Base-by-base conservation (phyloP, 2,113 vertebrate genomes). In the Elgaria multicarinata region DNA sequence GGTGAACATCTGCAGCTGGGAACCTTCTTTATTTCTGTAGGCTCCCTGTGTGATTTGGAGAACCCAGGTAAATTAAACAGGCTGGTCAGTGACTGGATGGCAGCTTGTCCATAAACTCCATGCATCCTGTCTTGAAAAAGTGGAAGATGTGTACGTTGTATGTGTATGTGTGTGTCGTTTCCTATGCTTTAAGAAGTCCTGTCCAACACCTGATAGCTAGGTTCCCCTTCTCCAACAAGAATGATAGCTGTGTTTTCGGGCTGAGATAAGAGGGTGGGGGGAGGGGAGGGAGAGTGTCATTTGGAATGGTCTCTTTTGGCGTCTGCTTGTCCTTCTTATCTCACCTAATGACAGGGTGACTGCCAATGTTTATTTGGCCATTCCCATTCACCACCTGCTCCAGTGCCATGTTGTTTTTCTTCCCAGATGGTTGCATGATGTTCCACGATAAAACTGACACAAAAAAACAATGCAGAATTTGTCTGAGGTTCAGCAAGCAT, bases 341-440 rank as follows among this genome's bases (percentile, higher is more conserved):
- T 97, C 96, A 97, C 97, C 97, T 97, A 96, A 97, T 96, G 94
- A 97, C 86, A 85, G 92, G 87, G 81, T 39, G 93, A 95, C 92
- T 97, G 97, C 97, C 97, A 97, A 96, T 97, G 96, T 97, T 97
- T 97, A 97, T 96, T 97, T 97, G 97, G 96, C 97, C 96, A 96
- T 96, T 96, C 93, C 96, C 92, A 91, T 95, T 96, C 94, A 96
- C 96, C 97, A 97, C 96, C 97, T 97, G 97, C 96, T 97, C 95
- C 95, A 93, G 95, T 93, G 93, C 96, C 95, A 92, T 94, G 94
- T 96, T 97, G 95, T 97, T 97, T 97, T 96, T 96, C 96, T 96
- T 96, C 96, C 96, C 97, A 97, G 97, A 97, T 97, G 97, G 97
- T 96, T 96, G 96, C 96, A 96, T 1, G 94, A 97, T 97, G 96